Evolutionary conservation across 2,888 invertebrate species (phyloP).

Genomic region (Diarsia rubi): DNA sequence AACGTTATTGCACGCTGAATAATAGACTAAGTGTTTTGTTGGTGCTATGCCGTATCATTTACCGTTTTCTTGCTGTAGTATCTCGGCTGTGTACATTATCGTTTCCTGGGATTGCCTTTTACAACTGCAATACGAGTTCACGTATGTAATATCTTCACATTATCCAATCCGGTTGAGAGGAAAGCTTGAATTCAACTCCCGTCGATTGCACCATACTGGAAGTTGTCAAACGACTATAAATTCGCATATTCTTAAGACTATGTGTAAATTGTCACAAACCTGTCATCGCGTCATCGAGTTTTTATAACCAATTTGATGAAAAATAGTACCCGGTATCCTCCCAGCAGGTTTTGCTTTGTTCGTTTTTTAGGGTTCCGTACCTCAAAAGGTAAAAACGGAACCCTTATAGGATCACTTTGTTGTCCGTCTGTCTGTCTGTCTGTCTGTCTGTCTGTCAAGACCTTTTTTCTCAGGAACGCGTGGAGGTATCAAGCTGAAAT

Average conservation of each 20-base stretch:
- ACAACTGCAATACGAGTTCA: conserved; percentile 50
- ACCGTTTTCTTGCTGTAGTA: conserved; percentile 57
- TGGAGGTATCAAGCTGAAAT: no score
- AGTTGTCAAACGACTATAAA: conserved; percentile 10
- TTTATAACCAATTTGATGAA: conserved; percentile 14
- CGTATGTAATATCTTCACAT: conserved; percentile 46
- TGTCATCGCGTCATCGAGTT: conserved; percentile 25
- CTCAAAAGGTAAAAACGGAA: no score
- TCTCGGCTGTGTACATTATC: conserved; percentile 57
- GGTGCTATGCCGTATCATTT: conserved; percentile 50
- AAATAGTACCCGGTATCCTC: conserved; percentile 8
- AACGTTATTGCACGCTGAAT: conserved; percentile 64
- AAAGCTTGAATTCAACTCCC: conserved; percentile 4
- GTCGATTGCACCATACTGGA: conserved; percentile 7
- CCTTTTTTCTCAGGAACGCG: no score
- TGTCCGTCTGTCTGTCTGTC: no score
- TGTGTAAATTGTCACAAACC: conserved; percentile 23
- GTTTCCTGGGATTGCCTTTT: conserved; percentile 61
- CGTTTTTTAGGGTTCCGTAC: no score
- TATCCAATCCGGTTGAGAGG: conserved; percentile 44
- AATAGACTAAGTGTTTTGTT: conserved; percentile 61
- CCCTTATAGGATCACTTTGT: no score
- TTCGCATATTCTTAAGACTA: background rate
- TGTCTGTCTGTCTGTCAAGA: no score
- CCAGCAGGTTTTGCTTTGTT: conserved; percentile 24